Evolutionary conservation across 2,888 invertebrate genomes (phyloP), one percentile per base, ranked within the genome.

Genomic region (Proisotoma minuta): DNA sequence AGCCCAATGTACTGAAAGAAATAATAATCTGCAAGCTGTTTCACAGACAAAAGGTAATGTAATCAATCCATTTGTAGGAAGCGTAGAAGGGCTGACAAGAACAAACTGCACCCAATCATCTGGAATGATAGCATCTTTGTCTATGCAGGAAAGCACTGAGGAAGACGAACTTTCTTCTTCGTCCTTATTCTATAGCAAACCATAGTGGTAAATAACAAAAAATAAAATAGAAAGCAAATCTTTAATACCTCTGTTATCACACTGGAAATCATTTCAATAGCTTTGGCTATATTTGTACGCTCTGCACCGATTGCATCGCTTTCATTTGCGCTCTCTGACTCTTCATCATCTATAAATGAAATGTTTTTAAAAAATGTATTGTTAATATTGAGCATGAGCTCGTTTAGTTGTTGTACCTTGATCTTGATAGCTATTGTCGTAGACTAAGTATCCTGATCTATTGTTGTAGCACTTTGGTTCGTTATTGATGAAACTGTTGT

Each of bases 41-140:
- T 98, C 97, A 80, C 95, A 97, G 56, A 92, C 90, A 75, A 91
- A 95, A 80, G 96, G 95, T 75, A 92, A 86, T 73, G 94, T 92
- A 74, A 95, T 84, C 79, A 67, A 47, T 12, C 69, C 70, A 57
- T 90, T 91, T n/a, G 89, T 84, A 15, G 93, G 90, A 74, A 91
- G 87, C 5, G 4, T 23, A 3, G 50, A n/a, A 2, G 83, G 83
- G 5, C 89, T 86, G 73, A 88, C 87, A 70, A 92, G 79, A 75
- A 86, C 86, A 76, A 92, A 92, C 51, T 83, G 80, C 65, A 85
- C 84, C 76, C 88, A 85, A 57, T 83, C 82, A 63, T 88, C 86
- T 20, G 82, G 82, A 63, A 90, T 78, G 60, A 90, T 73, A 62
- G 10, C n/a, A 18, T 47, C 47, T 47, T 70, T 74, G 40, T 76